Percentiles rank a stretch among this genome's conserved stretches.
Conservation (phyloP, 2,888 invertebrate genomes). For the Philereme vetulata region DNA sequence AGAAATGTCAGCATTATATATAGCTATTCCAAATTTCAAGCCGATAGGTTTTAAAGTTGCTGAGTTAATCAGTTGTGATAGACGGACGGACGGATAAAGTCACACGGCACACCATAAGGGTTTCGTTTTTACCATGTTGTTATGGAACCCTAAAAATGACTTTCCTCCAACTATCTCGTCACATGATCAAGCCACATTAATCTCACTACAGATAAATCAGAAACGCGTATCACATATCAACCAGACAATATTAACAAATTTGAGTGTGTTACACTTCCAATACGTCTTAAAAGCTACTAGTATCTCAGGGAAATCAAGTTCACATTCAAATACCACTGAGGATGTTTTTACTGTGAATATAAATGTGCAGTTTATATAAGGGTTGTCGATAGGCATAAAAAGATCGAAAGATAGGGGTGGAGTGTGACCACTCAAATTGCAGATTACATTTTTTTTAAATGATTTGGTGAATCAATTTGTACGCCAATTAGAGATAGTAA, state of each 20-base stretch:
- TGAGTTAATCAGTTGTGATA: too few relatives aligned
- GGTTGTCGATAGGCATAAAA: constrained; percentile 26
- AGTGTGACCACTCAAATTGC: constrained; percentile 40
- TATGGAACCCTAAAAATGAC: too few relatives aligned
- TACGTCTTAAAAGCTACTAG: neutral
- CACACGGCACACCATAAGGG: too few relatives aligned
- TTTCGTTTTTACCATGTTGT: too few relatives aligned
- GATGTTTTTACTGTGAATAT: neutral
- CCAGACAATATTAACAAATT: constrained; percentile 3
- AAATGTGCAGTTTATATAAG: constrained; percentile 6
- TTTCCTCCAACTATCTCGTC: too few relatives aligned
- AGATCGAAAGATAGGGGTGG: constrained; percentile 34
- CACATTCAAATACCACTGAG: too few relatives aligned
- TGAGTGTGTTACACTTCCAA: neutral
- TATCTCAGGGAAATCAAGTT: too few relatives aligned
- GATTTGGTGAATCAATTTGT: constrained; percentile 46
- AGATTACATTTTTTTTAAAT: constrained; percentile 42
- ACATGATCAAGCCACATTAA: constrained; percentile 6
- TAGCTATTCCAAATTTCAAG: too few relatives aligned
- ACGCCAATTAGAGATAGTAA: constrained; percentile 46
- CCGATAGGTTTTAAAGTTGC: too few relatives aligned
- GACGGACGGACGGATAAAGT: too few relatives aligned
- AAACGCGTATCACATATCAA: constrained; percentile 14
- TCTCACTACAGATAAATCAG: constrained; percentile 12
- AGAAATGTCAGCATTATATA: too few relatives aligned